Evolutionary conservation across 2,888 invertebrate genomes (phyloP).

Genomic region (Drosophila seclusa): DNA sequence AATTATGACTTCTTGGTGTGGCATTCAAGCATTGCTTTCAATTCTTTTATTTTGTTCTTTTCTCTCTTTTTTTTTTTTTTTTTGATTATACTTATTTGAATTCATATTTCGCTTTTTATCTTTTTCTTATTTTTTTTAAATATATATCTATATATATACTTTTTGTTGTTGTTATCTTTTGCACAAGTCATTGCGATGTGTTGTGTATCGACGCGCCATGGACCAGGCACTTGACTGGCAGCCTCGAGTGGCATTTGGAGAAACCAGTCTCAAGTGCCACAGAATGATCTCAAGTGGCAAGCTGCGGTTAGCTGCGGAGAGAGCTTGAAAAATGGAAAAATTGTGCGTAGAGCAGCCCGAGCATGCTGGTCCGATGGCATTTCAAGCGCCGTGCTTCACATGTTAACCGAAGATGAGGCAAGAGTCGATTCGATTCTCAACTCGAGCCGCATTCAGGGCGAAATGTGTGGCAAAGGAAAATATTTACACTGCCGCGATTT

Average conservation of each 20-base stretch:
- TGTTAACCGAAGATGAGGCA: slow-evolving; percentile 40
- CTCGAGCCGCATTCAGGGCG: slow-evolving; percentile 21
- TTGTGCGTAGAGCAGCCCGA: slow-evolving; percentile 37
- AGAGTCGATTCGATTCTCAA: slow-evolving; percentile 36
- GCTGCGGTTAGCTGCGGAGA: slow-evolving; percentile 36
- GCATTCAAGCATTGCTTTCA: slow-evolving; percentile 49
- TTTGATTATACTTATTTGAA: slow-evolving; percentile 26
- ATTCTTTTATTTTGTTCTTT: slow-evolving; percentile 8
- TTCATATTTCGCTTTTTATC: slow-evolving; percentile 4
- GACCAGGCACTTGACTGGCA: slow-evolving; percentile 74
- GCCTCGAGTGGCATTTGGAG: slow-evolving; percentile 74
- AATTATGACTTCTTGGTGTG: slow-evolving; percentile 76
- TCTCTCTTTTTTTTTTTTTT: background rate
- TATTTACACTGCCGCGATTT: slow-evolving; percentile 54
- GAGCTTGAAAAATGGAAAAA: slow-evolving; percentile 32
- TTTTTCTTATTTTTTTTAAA: slow-evolving; percentile 1
- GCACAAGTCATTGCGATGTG: slow-evolving; percentile 69
- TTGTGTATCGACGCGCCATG: slow-evolving; percentile 67
- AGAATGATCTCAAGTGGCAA: slow-evolving; percentile 71
- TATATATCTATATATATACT: background rate
- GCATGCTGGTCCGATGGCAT: slow-evolving; percentile 36
- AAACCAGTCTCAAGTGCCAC: slow-evolving; percentile 79
- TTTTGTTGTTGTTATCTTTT: slow-evolving; percentile 51
- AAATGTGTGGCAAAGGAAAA: slow-evolving; percentile 59
- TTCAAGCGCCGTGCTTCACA: slow-evolving; percentile 73